These are phyloP conservation scores for Tinea pellionella DNA, from an alignment of 2,888 invertebrate genomes.

Conservation along the genomic window DNA sequence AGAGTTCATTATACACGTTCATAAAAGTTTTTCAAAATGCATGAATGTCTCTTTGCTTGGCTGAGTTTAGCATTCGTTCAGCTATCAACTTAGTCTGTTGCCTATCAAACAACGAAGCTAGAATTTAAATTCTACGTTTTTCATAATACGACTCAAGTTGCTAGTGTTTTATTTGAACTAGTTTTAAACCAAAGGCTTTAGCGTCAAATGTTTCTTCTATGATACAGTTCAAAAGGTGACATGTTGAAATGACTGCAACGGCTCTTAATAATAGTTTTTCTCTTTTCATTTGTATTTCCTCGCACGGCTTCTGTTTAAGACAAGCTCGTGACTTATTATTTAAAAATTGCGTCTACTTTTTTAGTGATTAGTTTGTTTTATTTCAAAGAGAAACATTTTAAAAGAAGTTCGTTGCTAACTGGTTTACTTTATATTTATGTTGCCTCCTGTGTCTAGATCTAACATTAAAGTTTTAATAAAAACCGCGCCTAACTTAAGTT, in stretches of 20 bases:
- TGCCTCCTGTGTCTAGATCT: background rate
- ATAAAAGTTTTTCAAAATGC: background rate
- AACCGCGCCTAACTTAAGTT: background rate
- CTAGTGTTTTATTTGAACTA: background rate
- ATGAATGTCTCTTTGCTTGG: constrained; percentile 1
- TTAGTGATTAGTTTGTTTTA: too few relatives aligned
- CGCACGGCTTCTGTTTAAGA: background rate
- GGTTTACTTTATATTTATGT: background rate
- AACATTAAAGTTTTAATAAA: background rate
- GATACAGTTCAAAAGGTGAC: background rate
- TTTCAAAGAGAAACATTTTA: background rate
- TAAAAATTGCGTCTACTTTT: too few relatives aligned
- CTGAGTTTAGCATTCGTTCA: background rate
- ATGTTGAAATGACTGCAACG: background rate
- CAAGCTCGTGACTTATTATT: too few relatives aligned
- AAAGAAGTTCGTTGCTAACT: background rate
- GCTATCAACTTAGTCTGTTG: background rate
- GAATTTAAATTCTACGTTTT: too few relatives aligned
- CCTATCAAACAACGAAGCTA: too few relatives aligned
- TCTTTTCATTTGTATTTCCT: background rate
- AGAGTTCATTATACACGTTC: constrained; percentile 2
- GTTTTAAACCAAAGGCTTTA: background rate
- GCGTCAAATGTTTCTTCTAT: background rate
- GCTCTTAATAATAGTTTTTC: background rate
- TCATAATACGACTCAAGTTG: too few relatives aligned